Conservation (phyloP, 2,888 invertebrate species). For the Callyntrura guangdongensis region DNA sequence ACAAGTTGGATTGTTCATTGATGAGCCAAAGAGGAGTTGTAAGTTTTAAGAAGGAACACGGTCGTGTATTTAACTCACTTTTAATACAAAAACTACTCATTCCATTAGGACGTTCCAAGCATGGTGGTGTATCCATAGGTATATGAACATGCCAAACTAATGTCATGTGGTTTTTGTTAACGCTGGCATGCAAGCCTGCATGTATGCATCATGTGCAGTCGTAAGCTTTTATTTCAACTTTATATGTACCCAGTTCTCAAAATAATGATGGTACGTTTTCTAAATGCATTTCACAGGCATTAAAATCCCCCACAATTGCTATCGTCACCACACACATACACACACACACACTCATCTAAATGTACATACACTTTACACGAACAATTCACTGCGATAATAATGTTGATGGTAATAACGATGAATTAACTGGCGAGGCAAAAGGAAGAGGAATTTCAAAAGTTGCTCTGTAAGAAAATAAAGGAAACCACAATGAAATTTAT, state of each 20-base stretch:
- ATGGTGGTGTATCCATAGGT: background rate
- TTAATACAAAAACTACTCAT: constrained; percentile 42
- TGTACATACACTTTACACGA: constrained; percentile 43
- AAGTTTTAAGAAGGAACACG: constrained; percentile 66
- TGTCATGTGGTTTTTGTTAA: constrained; percentile 4
- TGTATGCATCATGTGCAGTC: background rate
- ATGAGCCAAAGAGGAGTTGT: constrained; percentile 79
- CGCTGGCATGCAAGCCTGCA: background rate
- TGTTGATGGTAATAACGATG: constrained; percentile 70
- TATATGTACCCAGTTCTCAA: background rate
- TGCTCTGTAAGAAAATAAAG: constrained; percentile 48
- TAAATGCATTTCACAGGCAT: constrained; percentile 46
- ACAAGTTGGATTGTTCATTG: constrained; percentile 79
- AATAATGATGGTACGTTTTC: background rate
- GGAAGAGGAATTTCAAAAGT: constrained; percentile 69
- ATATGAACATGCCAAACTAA: background rate
- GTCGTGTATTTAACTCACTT: constrained; percentile 63
- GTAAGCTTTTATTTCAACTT: constrained; percentile 42
- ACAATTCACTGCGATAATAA: constrained; percentile 61
- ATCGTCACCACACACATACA: constrained; percentile 61
- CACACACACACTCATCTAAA: constrained; percentile 2
- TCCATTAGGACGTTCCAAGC: background rate
- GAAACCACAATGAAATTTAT: constrained; percentile 71
- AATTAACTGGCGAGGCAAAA: constrained; percentile 60
- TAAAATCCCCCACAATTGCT: constrained; percentile 58